Evolutionary conservation across 2,888 invertebrate genomes (phyloP).

Genomic region (Bhutanitis thaidina): DNA sequence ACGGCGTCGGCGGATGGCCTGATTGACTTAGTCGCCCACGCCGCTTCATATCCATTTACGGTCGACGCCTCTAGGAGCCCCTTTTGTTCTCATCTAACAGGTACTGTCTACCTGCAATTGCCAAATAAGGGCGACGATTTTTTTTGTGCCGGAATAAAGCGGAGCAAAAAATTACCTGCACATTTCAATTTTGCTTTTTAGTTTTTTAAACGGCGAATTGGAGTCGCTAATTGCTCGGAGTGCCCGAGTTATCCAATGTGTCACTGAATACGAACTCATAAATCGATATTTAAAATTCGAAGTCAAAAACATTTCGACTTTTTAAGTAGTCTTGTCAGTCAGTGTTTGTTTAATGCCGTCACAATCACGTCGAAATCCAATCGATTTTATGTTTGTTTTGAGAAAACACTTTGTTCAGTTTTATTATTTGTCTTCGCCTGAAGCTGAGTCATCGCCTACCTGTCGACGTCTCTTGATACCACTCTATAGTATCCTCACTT

Average conservation of each 20-base stretch:
- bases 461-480: slow-evolving; percentile 56
- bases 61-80: slow-evolving; percentile 64
- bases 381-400: slow-evolving; percentile 18
- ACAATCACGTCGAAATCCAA: neutral
- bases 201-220: slow-evolving; percentile 4
- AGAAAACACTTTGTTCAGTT: slow-evolving; percentile 11
- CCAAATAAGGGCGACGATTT: slow-evolving; percentile 40
- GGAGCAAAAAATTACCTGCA: slow-evolving; percentile 50
- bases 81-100: slow-evolving; percentile 72
- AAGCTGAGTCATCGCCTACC: slow-evolving; percentile 63
- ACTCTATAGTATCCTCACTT: slow-evolving; percentile 63
- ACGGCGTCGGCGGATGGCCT: slow-evolving; percentile 71
- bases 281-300: too few relatives aligned
- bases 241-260: neutral
- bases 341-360: slow-evolving; percentile 28
- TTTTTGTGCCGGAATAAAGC: slow-evolving; percentile 25
- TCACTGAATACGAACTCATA: too few relatives aligned
- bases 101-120: slow-evolving; percentile 66
- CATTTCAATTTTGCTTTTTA: slow-evolving; percentile 37
- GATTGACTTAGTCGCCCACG: slow-evolving; percentile 77
- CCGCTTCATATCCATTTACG: slow-evolving; percentile 64
- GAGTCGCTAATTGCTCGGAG: slow-evolving; percentile 9
- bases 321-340: slow-evolving; percentile 32
- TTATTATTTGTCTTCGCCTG: slow-evolving; percentile 9
- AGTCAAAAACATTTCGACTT: slow-evolving; percentile 22